Evolutionary conservation across 2,888 invertebrate species (phyloP), one percentile per base, ranked within the genome.

Genomic region (Diarsia mendica): DNA sequence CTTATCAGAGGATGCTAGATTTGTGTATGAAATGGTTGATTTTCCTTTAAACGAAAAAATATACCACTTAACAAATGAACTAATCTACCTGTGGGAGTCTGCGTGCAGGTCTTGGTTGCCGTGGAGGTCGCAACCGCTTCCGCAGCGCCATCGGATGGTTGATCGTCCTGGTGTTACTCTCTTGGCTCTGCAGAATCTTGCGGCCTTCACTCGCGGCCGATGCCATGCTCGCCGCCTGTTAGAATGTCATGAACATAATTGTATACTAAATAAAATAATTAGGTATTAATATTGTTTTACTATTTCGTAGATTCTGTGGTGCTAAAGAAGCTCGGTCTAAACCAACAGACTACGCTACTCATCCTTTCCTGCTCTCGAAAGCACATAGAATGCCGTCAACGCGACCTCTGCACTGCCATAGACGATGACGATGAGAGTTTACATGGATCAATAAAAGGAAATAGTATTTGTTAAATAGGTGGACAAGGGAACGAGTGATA

Each of bases 211-310:
- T 97, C 90, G 94, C 97, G 73, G 95, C 97, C 80, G 97, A 97
- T 58, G 97, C 97, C 89, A 97, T 96, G 88, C 97, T 97, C 55
- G 97, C 97, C 67, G 97, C 97, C 95, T 96, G 85, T 28, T 55
- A 70, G 79, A 75, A 83, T 8, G 6, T 11, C 18, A 46, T 64
- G 13, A 51, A 20, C 6, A 28, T 3, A 3, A 18, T 44, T 44
- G 2, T 2, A 55, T 33, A 39, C 39, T 39, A 8, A 39, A 39
- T 23, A 18, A 23, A 28, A 0, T 58, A 0, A 58, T 58, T 58
- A 28, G 28, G 28, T 28, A 39, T 6, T 39, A 39, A 39, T 39
- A 39, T 58, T 28, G 28, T 28, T 28, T 15, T n/a, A 23, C 5
- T 23, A 11, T 53, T 23, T 55, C 23, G 13, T 13, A 2, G 13